Percentiles rank a stretch among this genome's conserved stretches.
These are phyloP conservation scores for Vidua macroura DNA, from an alignment of 2,113 vertebrate species.

Conservation along the genomic window DNA sequence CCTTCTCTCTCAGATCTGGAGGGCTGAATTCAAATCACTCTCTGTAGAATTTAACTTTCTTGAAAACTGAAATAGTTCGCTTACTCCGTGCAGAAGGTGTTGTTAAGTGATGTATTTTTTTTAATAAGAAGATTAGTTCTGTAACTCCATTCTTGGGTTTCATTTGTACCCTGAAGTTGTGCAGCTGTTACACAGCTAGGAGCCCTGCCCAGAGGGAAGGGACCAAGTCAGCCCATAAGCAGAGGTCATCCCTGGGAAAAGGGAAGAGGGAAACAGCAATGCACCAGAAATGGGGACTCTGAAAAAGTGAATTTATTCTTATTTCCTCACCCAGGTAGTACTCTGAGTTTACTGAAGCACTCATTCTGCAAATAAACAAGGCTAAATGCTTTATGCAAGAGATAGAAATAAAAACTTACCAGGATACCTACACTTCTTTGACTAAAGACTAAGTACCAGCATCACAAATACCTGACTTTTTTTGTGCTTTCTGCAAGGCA, in stretches of 20 bases:
- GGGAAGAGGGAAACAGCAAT: background rate
- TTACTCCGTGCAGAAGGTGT: background rate
- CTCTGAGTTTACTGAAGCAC: background rate
- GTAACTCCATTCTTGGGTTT: background rate
- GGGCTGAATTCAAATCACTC: background rate
- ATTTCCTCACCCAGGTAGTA: background rate
- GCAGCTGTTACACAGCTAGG: background rate
- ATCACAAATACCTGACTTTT: background rate
- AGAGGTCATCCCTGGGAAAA: background rate
- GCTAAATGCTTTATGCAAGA: background rate
- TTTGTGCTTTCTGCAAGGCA: background rate
- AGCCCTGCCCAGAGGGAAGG: background rate
- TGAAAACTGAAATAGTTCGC: background rate
- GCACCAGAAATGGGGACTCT: background rate
- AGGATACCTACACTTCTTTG: background rate
- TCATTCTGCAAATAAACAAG: background rate
- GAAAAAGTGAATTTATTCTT: background rate
- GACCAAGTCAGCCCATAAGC: background rate
- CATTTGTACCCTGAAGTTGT: accelerated
- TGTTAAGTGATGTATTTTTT: background rate
- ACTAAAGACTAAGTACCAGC: background rate
- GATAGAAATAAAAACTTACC: background rate
- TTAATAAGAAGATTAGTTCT: background rate
- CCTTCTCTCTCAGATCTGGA: background rate
- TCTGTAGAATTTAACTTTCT: background rate